Base-by-base conservation (phyloP, 2,797 vertebrate species). In the Okamejei kenojei region DNA sequence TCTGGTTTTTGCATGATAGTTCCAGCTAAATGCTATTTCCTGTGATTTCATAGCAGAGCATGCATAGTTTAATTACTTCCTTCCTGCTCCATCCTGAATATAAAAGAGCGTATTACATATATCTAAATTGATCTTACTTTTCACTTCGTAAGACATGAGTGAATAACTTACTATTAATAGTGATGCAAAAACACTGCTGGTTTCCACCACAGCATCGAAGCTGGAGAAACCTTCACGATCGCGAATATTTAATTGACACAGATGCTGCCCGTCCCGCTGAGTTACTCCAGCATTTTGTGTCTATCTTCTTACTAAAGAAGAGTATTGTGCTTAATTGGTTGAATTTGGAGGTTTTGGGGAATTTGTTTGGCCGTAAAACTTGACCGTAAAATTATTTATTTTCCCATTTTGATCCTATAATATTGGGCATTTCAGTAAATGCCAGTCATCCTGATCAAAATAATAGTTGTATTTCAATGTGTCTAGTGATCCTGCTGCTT, bases 21-120 rank as follows among this genome's bases (percentile, higher is more conserved):
- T 76, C 65, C 84, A 32, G 71, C 84, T 81, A 91, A 90, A 65
- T 93, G 90, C 71, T 73, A 74, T 84, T 93, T 93, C 88, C 93
- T 93, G 93, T 93, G 90, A 93, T 93, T 93, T 82, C 90, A 84
- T 73, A 92, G 90, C 82, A 76, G 35, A 93, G 73, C 38, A 76
- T 88, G 88, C 93, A 93, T 61, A 63, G 80, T 71, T 93, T 93
- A 93, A 93, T 93, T 54, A 45, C n/a, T 82, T 93, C 93, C 93
- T 93, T 93, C 90, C 90, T 93, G 65, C n/a, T 93, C 71, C 58
- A 74, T 74, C 38, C 26, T 58, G 71, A 92, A 92, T 92, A 92
- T 92, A 76, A 92, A 92, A 63, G 23, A 76, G 90, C n/a, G 71
- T 58, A 92, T 92, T 74, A 58, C 90, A 92, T 92, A 76, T 54